These are phyloP conservation scores for Sapayoa aenigma DNA, from an alignment of 2,113 vertebrate genomes.

Conservation along the genomic window DNA sequence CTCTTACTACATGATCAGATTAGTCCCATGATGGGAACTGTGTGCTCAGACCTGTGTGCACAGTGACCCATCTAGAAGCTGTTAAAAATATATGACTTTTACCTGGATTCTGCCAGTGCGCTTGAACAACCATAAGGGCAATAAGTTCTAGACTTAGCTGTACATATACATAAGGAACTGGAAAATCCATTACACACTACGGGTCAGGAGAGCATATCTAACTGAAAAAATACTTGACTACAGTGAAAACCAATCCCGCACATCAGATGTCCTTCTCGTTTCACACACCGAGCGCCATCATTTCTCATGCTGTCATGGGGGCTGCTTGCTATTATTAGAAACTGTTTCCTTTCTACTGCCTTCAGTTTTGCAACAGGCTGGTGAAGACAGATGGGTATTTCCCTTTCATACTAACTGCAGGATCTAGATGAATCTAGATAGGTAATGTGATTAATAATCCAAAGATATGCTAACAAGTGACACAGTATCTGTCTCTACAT, in stretches of 20 bases:
- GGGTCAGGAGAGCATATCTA: neutral
- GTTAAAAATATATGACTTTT: neutral
- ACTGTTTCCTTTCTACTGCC: neutral
- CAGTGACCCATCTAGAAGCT: neutral
- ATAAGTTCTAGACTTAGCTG: neutral
- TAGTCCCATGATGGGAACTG: neutral
- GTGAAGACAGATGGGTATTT: neutral
- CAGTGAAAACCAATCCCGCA: neutral
- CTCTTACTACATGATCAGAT: neutral
- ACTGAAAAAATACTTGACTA: neutral
- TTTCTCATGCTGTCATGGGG: neutral
- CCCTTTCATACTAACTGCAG: neutral
- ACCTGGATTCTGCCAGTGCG: neutral
- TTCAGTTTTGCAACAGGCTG: neutral
- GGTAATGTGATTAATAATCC: constrained; percentile 2
- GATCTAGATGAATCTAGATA: neutral
- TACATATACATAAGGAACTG: neutral
- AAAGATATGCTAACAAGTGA: neutral
- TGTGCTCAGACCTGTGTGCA: neutral
- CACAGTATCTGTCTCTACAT: neutral
- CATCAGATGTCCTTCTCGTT: neutral
- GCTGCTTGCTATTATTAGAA: neutral
- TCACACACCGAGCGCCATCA: neutral
- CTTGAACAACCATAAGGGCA: neutral
- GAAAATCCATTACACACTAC: neutral